Evolutionary conservation across 2,113 vertebrate species (phyloP).

Genomic region (Gymnobelideus leadbeateri): DNA sequence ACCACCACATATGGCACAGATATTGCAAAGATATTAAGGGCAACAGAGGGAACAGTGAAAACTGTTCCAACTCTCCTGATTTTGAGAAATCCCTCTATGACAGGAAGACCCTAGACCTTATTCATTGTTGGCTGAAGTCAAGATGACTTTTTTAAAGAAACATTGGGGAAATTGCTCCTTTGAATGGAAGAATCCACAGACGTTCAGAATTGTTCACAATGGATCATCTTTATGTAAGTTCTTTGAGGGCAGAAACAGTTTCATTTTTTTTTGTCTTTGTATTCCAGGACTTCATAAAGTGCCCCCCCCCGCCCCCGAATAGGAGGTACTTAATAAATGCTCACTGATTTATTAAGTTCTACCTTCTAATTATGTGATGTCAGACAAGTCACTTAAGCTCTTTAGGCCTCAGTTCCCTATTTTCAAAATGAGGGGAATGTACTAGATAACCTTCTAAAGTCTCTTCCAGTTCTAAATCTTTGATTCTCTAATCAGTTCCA

Average conservation of each 20-base stretch:
- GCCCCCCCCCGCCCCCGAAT: no score
- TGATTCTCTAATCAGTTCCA: not conserved
- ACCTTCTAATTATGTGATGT: not conserved
- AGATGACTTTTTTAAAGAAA: conserved; percentile 21
- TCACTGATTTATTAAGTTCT: not conserved
- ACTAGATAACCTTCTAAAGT: not conserved
- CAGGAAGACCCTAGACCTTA: not conserved
- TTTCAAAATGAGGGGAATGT: not conserved
- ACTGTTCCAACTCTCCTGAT: not conserved
- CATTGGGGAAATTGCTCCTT: conserved; percentile 9
- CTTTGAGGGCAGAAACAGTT: not conserved
- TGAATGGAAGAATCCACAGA: not conserved
- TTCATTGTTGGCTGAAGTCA: not conserved
- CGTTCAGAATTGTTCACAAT: not conserved
- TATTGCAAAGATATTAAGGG: not conserved
- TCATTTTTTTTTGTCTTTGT: not conserved
- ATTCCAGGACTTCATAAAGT: not conserved
- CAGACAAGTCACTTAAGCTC: not conserved
- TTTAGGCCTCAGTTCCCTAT: not conserved
- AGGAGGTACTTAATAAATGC: not conserved
- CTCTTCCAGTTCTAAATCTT: not conserved
- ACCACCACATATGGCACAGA: not conserved
- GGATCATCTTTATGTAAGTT: conserved; percentile 1
- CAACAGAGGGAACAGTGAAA: not conserved
- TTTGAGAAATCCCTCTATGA: not conserved